phyloP scores from a whole-genome alignment of 2,797 vertebrate genomes.

The Hippoglossus hippoglossus region DNA sequence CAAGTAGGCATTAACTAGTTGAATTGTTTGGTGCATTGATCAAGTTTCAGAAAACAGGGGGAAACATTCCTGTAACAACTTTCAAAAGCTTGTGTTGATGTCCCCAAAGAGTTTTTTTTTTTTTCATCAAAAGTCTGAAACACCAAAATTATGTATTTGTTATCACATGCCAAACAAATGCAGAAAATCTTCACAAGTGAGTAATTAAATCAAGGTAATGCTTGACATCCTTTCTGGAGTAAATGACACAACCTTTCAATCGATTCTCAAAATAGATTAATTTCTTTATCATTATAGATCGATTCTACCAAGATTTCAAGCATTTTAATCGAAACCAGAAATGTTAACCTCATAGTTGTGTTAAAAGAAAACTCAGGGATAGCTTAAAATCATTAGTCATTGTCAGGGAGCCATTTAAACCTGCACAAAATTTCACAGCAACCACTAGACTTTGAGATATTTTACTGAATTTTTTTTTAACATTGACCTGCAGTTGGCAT shows the following conservation, averaged over 20 bases:
- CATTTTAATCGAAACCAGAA: not conserved
- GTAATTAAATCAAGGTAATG: not conserved
- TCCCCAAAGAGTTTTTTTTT: not conserved
- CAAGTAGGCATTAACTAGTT: too few relatives aligned
- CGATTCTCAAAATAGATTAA: not conserved
- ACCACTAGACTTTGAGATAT: not conserved
- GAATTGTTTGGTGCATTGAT: too few relatives aligned
- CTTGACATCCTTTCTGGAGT: not conserved
- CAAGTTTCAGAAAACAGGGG: too few relatives aligned
- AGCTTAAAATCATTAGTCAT: not conserved
- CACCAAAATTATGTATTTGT: not conserved
- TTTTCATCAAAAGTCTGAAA: not conserved
- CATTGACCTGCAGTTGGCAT: not conserved
- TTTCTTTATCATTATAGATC: not conserved
- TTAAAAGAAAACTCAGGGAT: not conserved
- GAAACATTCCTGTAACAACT: too few relatives aligned
- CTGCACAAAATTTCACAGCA: not conserved
- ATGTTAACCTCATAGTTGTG: not conserved
- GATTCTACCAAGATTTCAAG: not conserved
- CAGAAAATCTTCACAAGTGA: not conserved
- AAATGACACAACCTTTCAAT: not conserved
- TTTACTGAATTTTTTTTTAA: not conserved
- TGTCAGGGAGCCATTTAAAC: not conserved
- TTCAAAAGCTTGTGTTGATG: too few relatives aligned
- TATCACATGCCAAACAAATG: not conserved